Conservation (phyloP, 2,113 vertebrate species). For the Ranitomeya imitator region DNA sequence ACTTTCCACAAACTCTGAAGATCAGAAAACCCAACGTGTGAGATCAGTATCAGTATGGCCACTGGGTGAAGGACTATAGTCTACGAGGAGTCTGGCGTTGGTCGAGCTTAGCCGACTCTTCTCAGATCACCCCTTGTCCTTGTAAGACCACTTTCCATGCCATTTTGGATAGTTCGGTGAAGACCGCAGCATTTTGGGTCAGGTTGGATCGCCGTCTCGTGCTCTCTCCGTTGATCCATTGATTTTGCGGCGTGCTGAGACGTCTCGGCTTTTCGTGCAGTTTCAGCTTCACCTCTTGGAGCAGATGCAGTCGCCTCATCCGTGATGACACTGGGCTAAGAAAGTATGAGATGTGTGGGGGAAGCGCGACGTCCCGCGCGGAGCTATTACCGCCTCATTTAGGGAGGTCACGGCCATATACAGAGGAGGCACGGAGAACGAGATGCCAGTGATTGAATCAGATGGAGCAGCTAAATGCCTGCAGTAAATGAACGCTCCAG, state of each 20-base stretch:
- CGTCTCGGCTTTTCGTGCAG: neutral
- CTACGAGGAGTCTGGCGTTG: no score
- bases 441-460: slow-evolving; percentile 18
- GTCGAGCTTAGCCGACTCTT: no score
- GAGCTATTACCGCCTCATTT: slow-evolving; percentile 17
- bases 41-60: no score
- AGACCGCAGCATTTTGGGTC: neutral
- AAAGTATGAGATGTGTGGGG: neutral
- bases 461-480: slow-evolving; percentile 22
- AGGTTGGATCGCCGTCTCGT: neutral
- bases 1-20: no score
- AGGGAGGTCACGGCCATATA: neutral
- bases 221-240: neutral
- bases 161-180: neutral
- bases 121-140: no score
- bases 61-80: no score
- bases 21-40: no score
- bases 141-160: no score
- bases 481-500: slow-evolving; percentile 30
- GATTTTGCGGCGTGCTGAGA: neutral
- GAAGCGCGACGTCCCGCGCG: neutral
- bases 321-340: neutral
- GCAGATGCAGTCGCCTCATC: neutral
- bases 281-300: neutral
- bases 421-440: neutral